phyloP scores from a whole-genome alignment of 2,113 vertebrate species.

The Semicossyphus pulcher region DNA sequence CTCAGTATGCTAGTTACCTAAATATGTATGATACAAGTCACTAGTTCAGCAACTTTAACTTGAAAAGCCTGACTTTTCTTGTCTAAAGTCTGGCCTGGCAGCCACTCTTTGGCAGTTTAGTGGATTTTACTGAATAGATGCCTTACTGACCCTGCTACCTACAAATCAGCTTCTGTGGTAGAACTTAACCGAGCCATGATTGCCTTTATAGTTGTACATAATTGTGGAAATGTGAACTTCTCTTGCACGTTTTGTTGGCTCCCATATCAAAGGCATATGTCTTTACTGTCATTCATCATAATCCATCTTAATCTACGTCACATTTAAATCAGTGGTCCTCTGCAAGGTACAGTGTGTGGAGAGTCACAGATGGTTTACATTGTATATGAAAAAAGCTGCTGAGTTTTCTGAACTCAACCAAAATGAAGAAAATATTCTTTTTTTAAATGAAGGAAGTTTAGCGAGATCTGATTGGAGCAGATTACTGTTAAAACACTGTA shows the following conservation, averaged over 20 bases:
- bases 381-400: conserved; percentile 63
- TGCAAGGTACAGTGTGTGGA: background rate
- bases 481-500: conserved; percentile 62
- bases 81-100: conserved; percentile 29
- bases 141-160: conserved; percentile 31
- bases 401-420: conserved; percentile 50
- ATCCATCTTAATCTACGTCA: background rate
- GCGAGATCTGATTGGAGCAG: conserved; percentile 22
- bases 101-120: background rate
- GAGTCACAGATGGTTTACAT: conserved; percentile 34
- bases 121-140: conserved; percentile 24
- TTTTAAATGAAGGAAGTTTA: conserved; percentile 29
- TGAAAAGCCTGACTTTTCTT: conserved; percentile 25
- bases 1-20: background rate
- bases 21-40: background rate
- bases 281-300: background rate
- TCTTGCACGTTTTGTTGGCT: background rate
- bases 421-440: conserved; percentile 55
- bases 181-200: background rate
- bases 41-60: background rate
- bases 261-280: conserved; percentile 1
- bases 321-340: background rate
- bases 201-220: background rate
- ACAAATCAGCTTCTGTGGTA: background rate
- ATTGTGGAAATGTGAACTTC: conserved; percentile 3